A percentile compares a stretch with the other conserved stretches of the same genome.
Conservation (phyloP, 2,888 invertebrate species). For the Napeogenes inachia region DNA sequence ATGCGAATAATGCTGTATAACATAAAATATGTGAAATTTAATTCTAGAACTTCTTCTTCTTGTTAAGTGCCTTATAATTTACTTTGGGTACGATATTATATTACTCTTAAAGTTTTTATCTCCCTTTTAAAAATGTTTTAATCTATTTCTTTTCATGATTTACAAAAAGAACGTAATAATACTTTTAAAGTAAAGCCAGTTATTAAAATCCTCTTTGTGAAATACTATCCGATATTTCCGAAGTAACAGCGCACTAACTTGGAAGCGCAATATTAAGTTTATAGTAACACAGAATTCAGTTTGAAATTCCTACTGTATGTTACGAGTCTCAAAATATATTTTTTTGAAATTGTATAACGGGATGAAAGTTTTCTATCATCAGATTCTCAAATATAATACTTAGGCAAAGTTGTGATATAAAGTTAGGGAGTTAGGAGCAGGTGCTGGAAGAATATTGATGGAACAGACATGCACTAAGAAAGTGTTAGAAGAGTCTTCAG, state of each 20-base stretch:
- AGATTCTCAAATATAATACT: conserved; percentile 65
- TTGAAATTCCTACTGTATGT: conserved; percentile 44
- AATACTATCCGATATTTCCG: conserved; percentile 52
- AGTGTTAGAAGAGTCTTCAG: conserved; percentile 36
- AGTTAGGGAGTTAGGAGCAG: conserved; percentile 59
- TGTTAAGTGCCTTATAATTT: too few species aligned
- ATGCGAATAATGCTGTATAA: too few species aligned
- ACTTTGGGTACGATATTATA: too few species aligned
- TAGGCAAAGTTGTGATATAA: conserved; percentile 63
- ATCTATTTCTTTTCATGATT: neutral
- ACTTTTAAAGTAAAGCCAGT: conserved; percentile 49
- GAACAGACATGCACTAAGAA: conserved; percentile 45
- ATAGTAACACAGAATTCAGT: conserved; percentile 34
- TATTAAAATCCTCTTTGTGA: conserved; percentile 50
- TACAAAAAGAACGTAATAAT: conserved; percentile 32
- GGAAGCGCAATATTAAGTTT: conserved; percentile 34
- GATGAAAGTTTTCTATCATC: conserved; percentile 59
- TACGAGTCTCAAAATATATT: conserved; percentile 41
- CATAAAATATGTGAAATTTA: too few species aligned
- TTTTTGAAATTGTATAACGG: conserved; percentile 48
- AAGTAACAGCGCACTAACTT: conserved; percentile 47
- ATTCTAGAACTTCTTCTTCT: too few species aligned
- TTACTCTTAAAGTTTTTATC: too few species aligned
- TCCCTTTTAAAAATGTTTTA: neutral
- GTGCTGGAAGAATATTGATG: conserved; percentile 63